Conservation (phyloP, 2,113 vertebrate species). For the Myotis brandtii region DNA sequence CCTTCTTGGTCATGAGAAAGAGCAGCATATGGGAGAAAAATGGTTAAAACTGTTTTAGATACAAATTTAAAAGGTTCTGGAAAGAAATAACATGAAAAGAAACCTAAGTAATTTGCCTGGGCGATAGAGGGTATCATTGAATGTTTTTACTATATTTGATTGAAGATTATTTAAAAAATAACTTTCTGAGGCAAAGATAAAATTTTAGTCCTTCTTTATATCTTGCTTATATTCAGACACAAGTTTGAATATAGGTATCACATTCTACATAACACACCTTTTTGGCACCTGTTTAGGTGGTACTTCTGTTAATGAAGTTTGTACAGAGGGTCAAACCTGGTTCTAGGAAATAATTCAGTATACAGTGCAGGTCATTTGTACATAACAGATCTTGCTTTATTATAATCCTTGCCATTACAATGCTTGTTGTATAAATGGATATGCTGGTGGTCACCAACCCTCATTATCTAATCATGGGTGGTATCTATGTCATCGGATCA, state of each 20-base stretch:
- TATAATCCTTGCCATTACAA: background rate
- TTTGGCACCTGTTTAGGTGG: background rate
- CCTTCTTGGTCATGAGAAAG: background rate
- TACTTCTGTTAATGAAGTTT: background rate
- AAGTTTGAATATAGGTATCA: background rate
- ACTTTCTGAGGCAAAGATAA: background rate
- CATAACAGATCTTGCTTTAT: background rate
- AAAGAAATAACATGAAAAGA: conserved; percentile 1
- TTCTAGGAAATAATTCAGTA: conserved; percentile 29
- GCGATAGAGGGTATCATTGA: background rate
- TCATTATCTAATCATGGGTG: background rate
- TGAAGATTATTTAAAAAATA: background rate
- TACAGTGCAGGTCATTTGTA: background rate
- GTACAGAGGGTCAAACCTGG: background rate
- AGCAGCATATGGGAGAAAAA: background rate
- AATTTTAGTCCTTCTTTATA: background rate
- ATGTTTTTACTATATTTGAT: background rate
- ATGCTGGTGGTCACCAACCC: background rate
- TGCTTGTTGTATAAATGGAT: background rate
- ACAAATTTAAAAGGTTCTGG: background rate
- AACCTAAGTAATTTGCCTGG: background rate
- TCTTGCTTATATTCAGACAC: background rate
- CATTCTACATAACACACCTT: background rate
- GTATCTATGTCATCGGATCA: background rate
- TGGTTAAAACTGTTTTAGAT: background rate